A percentile compares a stretch with the other conserved stretches of the same genome.
Conservation (phyloP, 2,888 invertebrate species). For the Anoplius nigerrimus region DNA sequence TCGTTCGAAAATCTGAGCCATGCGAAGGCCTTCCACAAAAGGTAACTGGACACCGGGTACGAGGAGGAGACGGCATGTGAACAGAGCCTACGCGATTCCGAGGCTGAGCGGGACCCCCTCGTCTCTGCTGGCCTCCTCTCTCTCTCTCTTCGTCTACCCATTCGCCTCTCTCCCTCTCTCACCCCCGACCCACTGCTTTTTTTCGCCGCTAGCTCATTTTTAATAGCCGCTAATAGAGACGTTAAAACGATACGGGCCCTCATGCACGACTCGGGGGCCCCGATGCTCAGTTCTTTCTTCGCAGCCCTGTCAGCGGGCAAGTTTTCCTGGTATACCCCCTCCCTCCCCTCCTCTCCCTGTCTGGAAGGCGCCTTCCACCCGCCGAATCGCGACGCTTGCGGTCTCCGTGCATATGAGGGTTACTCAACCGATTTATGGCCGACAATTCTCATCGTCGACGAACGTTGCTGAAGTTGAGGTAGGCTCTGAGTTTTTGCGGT, state of each 20-base stretch:
- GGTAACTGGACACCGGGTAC: constrained; percentile 72
- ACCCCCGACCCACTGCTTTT: not conserved
- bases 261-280: constrained; percentile 56
- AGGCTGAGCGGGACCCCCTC: constrained; percentile 52
- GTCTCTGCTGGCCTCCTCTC: constrained; percentile 20
- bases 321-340: constrained; percentile 21
- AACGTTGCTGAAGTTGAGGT: too few species aligned
- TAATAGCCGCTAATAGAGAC: constrained; percentile 75
- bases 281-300: constrained; percentile 69
- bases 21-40: constrained; percentile 70
- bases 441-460: too few species aligned
- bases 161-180: constrained; percentile 2
- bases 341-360: constrained; percentile 3
- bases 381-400: not conserved
- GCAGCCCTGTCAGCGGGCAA: constrained; percentile 11
- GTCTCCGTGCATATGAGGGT: too few species aligned
- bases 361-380: not conserved
- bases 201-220: constrained; percentile 38
- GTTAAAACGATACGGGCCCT: constrained; percentile 74
- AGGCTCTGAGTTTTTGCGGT: too few species aligned
- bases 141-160: constrained; percentile 16
- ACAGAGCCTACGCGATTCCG: constrained; percentile 65
- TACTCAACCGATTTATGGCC: too few species aligned
- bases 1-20: constrained; percentile 70
- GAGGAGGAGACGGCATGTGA: constrained; percentile 67